A percentile compares a stretch with the other conserved stretches of the same genome.
Evolutionary conservation across 2,797 vertebrate genomes (phyloP).

Genomic region (Arrhamphus sclerolepis): DNA sequence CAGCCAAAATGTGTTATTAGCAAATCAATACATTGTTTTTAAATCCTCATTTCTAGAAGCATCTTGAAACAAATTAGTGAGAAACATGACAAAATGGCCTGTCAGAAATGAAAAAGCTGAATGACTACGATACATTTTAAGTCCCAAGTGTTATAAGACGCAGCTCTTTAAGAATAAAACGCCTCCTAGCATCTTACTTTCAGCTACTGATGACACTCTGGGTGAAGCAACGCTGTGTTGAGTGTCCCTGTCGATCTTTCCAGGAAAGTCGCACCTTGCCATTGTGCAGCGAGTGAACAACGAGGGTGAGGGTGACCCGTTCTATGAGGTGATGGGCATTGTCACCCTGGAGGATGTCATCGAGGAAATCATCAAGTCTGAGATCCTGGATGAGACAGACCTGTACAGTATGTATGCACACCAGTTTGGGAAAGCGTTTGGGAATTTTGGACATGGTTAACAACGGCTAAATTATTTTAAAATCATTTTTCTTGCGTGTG

Average conservation of each 20-base stretch:
- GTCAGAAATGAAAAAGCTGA: too few relatives aligned
- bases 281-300: conserved; percentile 97
- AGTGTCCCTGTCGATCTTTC: background rate
- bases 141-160: too few relatives aligned
- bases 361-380: conserved; percentile 97
- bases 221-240: background rate
- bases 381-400: conserved; percentile 97
- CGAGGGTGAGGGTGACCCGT: conserved; percentile 95
- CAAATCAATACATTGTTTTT: too few relatives aligned
- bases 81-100: too few relatives aligned
- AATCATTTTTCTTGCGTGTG: too few relatives aligned
- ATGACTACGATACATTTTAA: too few relatives aligned
- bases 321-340: conserved; percentile 97
- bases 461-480: background rate
- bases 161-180: too few relatives aligned
- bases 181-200: too few relatives aligned
- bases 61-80: too few relatives aligned
- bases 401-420: conserved; percentile 85
- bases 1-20: too few relatives aligned
- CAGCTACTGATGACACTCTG: background rate
- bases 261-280: conserved; percentile 96
- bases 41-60: too few relatives aligned
- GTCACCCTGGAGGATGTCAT: conserved; percentile 96
- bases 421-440: background rate
- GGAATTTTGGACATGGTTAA: background rate